Evolutionary conservation across 1,140 invertebrate genomes (phyloP), one percentile per base, ranked within the genome.

Genomic region (Pogonus chalceus): DNA sequence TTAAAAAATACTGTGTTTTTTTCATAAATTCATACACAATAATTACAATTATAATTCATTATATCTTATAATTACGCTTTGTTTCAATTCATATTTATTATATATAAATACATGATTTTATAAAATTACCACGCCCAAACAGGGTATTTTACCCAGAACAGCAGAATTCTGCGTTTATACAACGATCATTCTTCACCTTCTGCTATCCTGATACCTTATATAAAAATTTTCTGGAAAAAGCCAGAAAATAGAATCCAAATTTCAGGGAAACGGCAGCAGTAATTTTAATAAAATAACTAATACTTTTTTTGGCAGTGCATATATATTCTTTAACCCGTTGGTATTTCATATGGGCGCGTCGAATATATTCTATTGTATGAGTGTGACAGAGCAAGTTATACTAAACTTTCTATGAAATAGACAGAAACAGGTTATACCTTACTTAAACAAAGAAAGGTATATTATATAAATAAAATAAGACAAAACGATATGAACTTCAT

Each of bases 181-280:
- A 4, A 9, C 12, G 37, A 59, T 56, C 50, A 60, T 56, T 58
- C 46, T 35, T 46, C 3, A 37, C 39, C 46, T 61, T 57, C 56
- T 68, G 57, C 58, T 59, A 43, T 60, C 67, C 66, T 67, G 65
- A 51, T 67, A 68, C 65, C 58, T 69, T 68, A 69, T 69, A 68
- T 68, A 69, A 69, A 67, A 67, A 64, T 67, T 68, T 68, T 67
- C 61, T 65, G 60, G 64, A 69, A 68, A 69, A 69, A 66, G 65
- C 61, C 55, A 57, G 62, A 68, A 69, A 69, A 65, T 55, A 61
- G 60, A 65, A 62, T 58, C 57, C 53, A 49, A 52, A 56, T 60
- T 65, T 62, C 52, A 57, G 55, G 63, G 64, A 66, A 65, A 64
- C 58, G 35, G 47, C 57, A 49, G 49, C 20, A 14, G 56, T 55